These are phyloP conservation scores for Nematopogon swammerdamellus DNA, from an alignment of 2,888 invertebrate species.

Conservation along the genomic window DNA sequence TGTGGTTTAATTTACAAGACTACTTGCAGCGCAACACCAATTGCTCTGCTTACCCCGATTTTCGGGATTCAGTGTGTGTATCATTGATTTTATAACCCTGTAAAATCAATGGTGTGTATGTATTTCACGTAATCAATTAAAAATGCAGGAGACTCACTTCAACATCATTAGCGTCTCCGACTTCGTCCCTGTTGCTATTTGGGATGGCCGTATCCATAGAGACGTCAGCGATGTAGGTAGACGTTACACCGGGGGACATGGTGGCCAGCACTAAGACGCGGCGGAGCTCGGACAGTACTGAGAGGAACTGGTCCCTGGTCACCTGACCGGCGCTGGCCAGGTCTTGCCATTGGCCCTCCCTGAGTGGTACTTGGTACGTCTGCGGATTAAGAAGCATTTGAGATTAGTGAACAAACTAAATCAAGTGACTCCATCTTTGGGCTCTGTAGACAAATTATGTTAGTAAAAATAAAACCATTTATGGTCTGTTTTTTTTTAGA, in stretches of 20 bases:
- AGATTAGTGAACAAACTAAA: no score
- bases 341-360: conserved; percentile 65
- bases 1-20: no score
- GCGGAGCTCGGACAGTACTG: conserved; percentile 78
- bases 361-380: conserved; percentile 62
- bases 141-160: conserved; percentile 69
- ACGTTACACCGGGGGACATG: conserved; percentile 57
- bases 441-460: no score
- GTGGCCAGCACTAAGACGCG: conserved; percentile 82
- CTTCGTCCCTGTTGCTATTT: conserved; percentile 52
- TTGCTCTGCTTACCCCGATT: no score
- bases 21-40: no score
- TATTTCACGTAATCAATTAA: no score
- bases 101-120: no score
- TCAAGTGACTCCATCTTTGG: no score
- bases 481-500: no score
- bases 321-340: conserved; percentile 40
- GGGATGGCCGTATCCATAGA: conserved; percentile 75
- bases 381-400: conserved; percentile 19
- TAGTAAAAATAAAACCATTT: no score
- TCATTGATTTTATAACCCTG: no score
- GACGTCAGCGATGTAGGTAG: conserved; percentile 76
- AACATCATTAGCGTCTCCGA: conserved; percentile 68
- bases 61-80: no score
- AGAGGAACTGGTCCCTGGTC: conserved; percentile 80